Conservation (phyloP, 1,140 invertebrate genomes). For the Batillaria attramentaria region DNA sequence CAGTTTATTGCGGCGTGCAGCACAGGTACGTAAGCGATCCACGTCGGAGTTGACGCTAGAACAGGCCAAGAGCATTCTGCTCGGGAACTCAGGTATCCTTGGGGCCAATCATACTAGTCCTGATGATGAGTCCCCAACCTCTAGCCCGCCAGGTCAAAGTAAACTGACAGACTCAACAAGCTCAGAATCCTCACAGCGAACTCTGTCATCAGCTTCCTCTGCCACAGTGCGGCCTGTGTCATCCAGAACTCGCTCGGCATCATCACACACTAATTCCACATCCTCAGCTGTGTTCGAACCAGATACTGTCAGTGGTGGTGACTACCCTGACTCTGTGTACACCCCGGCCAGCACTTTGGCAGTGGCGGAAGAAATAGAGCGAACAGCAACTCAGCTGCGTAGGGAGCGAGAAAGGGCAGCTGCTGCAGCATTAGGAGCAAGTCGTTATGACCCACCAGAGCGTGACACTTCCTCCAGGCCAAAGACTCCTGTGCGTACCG, state of each 20-base stretch:
- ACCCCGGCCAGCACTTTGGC: constrained; percentile 36
- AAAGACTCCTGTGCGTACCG: background rate
- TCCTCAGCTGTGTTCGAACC: constrained; percentile 28
- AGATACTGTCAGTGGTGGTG: constrained; percentile 1
- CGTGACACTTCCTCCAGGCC: constrained; percentile 42
- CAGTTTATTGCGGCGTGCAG: constrained; percentile 44
- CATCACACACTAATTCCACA: constrained; percentile 14
- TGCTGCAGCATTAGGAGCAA: constrained; percentile 45
- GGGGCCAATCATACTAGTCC: background rate
- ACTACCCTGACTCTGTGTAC: constrained; percentile 6
- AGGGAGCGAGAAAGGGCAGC: constrained; percentile 40
- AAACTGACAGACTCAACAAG: background rate
- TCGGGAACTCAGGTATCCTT: constrained; percentile 59
- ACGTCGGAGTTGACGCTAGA: constrained; percentile 56
- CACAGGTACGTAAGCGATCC: constrained; percentile 35
- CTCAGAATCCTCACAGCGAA: constrained; percentile 16
- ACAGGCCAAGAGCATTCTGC: constrained; percentile 60
- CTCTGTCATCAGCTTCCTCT: background rate
- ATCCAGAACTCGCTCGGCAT: constrained; percentile 9
- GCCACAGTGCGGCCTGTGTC: constrained; percentile 1
- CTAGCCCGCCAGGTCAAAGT: background rate
- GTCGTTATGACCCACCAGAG: constrained; percentile 57
- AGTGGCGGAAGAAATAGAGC: constrained; percentile 52
- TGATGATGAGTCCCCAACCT: constrained; percentile 1
- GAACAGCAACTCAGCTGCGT: constrained; percentile 46